Evolutionary conservation across 64 coral and sea anemone species (phyloP).

Genomic region (Dendronephthya gigantea): DNA sequence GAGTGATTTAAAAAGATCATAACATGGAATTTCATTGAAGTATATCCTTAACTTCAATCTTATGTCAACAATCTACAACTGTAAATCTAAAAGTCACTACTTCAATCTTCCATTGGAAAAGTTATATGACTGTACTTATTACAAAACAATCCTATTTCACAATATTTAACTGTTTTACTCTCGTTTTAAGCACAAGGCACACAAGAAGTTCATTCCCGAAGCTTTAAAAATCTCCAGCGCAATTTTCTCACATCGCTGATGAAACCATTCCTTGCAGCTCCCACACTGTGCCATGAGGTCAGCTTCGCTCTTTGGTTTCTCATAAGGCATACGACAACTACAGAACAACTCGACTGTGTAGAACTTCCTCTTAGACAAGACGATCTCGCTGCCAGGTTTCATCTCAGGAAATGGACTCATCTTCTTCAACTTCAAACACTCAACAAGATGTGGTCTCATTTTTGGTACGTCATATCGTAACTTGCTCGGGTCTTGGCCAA

Average conservation of each 20-base stretch:
- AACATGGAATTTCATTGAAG: no score
- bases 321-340: conserved; percentile 13
- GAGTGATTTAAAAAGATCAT: no score
- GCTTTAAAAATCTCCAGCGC: neutral
- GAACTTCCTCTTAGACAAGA: neutral
- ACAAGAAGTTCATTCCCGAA: neutral
- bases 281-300: conserved; percentile 7
- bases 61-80: no score
- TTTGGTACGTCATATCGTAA: neutral
- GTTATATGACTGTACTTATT: no score
- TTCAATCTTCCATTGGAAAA: no score
- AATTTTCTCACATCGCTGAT: neutral
- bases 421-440: neutral
- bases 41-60: no score
- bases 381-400: neutral
- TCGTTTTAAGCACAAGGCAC: neutral
- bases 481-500: neutral
- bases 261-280: conserved; percentile 10
- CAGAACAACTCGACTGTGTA: neutral
- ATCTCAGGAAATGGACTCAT: conserved; percentile 1
- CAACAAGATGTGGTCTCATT: conserved; percentile 8
- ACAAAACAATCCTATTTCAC: no score
- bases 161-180: neutral
- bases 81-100: no score
- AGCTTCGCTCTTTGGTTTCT: neutral